Percentiles rank a stretch among this genome's conserved stretches.
Evolutionary conservation across 2,113 vertebrate genomes (phyloP).

Genomic region (Lagopus leucura): DNA sequence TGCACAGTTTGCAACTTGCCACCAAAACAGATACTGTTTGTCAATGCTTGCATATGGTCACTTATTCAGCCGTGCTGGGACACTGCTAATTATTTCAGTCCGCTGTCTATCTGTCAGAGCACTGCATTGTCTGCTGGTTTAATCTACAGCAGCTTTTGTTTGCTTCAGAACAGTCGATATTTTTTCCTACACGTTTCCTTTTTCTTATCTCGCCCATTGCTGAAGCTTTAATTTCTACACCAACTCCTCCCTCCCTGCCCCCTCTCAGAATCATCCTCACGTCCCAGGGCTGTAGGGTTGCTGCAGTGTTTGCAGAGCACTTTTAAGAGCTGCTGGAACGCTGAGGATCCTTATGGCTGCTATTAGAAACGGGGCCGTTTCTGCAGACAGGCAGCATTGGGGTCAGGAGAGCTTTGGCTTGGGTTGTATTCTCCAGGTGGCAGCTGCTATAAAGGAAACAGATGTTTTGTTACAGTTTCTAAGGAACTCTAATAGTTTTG

Average conservation of each 20-base stretch:
- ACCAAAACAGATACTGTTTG: not conserved
- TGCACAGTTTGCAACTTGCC: constrained; percentile 15
- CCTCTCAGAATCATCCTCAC: not conserved
- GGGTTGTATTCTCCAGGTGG: not conserved
- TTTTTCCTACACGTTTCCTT: not conserved
- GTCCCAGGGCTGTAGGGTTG: rapidly evolving
- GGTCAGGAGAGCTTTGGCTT: not conserved
- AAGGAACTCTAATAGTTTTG: not conserved
- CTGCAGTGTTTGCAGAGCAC: not conserved
- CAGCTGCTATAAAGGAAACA: constrained; percentile 64
- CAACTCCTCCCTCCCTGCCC: not conserved
- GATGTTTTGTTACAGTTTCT: not conserved
- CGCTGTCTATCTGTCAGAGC: constrained; percentile 36
- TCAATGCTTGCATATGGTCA: not conserved
- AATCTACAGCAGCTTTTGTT: constrained; percentile 27
- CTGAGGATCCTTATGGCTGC: not conserved
- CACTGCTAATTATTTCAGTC: constrained; percentile 16
- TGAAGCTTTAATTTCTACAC: constrained; percentile 11
- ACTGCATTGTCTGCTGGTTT: not conserved
- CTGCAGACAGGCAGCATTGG: rapidly evolving
- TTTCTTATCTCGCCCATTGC: not conserved
- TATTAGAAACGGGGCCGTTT: rapidly evolving
- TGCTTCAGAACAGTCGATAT: not conserved
- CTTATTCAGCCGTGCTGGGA: not conserved
- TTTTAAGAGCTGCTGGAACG: not conserved